Conservation (phyloP, 2,113 vertebrate genomes). For the Chaetorhynchus papuensis region DNA sequence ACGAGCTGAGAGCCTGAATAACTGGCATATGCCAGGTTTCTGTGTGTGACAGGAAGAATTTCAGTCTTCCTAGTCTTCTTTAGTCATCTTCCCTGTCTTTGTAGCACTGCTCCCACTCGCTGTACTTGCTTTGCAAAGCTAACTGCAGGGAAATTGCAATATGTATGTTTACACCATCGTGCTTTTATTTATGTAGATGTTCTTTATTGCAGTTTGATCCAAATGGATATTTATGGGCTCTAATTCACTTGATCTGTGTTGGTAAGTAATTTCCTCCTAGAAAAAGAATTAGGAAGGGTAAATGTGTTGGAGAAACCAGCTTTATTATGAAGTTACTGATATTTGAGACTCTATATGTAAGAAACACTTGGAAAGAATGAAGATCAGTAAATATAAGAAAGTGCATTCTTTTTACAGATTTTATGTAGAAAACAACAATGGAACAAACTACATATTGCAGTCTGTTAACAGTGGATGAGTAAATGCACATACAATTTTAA, state of each 20-base stretch:
- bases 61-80: not conserved
- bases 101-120: not conserved
- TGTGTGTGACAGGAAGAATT: not conserved
- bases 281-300: not conserved
- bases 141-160: not conserved
- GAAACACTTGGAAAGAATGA: not conserved
- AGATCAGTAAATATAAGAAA: not conserved
- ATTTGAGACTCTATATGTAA: not conserved
- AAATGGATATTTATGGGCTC: slow-evolving; percentile 86
- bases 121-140: not conserved
- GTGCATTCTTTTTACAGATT: not conserved
- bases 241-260: slow-evolving; percentile 82
- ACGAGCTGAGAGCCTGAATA: not conserved
- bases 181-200: not conserved
- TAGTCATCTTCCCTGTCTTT: not conserved
- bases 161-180: accelerated
- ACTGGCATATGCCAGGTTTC: not conserved
- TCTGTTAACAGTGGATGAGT: not conserved
- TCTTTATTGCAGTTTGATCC: slow-evolving; percentile 82
- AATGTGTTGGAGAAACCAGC: not conserved
- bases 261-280: slow-evolving; percentile 76
- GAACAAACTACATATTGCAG: not conserved
- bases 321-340: not conserved
- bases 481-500: not conserved
- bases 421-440: not conserved